These are phyloP conservation scores for Willisornis vidua DNA, from an alignment of 2,113 vertebrate species.

Conservation along the genomic window DNA sequence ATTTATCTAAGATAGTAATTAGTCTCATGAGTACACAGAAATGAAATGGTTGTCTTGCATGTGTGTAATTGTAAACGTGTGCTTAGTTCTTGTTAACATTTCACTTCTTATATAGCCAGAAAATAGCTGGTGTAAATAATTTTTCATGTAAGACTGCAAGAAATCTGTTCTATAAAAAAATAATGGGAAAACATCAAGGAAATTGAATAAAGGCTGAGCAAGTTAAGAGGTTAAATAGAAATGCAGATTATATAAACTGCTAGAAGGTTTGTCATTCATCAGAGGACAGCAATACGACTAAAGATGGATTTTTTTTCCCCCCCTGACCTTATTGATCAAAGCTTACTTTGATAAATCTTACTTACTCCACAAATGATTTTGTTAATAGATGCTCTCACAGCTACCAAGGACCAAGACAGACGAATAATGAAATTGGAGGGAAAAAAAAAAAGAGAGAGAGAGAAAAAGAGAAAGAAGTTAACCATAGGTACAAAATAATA, in stretches of 20 bases:
- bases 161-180: neutral
- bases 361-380: neutral
- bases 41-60: neutral
- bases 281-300: neutral
- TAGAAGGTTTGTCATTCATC: neutral
- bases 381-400: neutral
- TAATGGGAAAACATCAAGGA: neutral
- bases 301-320: neutral
- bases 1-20: neutral
- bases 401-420: neutral
- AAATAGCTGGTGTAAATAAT: neutral
- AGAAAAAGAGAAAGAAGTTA: neutral
- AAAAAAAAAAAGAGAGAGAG: neutral
- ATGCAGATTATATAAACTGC: neutral
- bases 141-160: neutral
- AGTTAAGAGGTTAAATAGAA: neutral
- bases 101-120: neutral
- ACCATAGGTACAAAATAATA: neutral
- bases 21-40: neutral
- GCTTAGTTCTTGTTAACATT: neutral
- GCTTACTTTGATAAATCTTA: neutral
- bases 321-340: neutral
- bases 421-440: neutral
- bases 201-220: neutral
- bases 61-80: neutral